Base-by-base conservation (phyloP, 2,888 invertebrate species). In the Syrista parreyssii region DNA sequence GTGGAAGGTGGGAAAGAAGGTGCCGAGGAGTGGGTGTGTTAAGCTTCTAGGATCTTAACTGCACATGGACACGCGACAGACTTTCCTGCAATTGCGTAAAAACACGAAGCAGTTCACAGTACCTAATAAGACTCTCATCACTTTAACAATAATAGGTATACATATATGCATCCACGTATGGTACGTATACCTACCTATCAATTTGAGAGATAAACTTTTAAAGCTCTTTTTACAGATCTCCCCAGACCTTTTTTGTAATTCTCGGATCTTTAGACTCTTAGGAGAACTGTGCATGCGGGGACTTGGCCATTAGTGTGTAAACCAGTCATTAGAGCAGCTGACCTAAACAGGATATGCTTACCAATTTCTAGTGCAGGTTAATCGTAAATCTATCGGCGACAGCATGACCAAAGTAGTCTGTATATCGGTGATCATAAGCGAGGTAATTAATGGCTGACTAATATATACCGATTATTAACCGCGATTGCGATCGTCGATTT, bases 381-480 rank as follows among this genome's bases (percentile, higher is more conserved):
- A 80, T 80, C 81, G 84, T 87, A 87, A 87, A 88, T 87, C 82
- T 83, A 79, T 76, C 78, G 83, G 80, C 83, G 86, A 86, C 86
- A 82, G 84, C 82, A 79, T 83, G 81, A 82, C 85, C 84, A 82
- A 82, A 84, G 80, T 76, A 79, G 83, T 75, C 82, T 79, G 79
- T 80, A 79, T 80, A 81, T 78, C 77, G 31, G 84, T 82, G 81
- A 86, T 87, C 85, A 82, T 86, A 85, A 85, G 86, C 83, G 82
- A 80, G 83, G 84, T 86, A 88, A 88, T 89, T 87, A 87, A 87
- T 82, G 85, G 81, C 84, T 83, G 83, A 82, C 86, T 87, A 87
- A 88, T 87, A 85, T 86, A 87, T 55, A 55, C 87, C 87, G 88
- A 88, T 88, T 87, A 87, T 84, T 86, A 85, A 83, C 83, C 79